These are phyloP conservation scores for Ellobius talpinus DNA, from an alignment of 2,113 vertebrate genomes.

Conservation along the genomic window DNA sequence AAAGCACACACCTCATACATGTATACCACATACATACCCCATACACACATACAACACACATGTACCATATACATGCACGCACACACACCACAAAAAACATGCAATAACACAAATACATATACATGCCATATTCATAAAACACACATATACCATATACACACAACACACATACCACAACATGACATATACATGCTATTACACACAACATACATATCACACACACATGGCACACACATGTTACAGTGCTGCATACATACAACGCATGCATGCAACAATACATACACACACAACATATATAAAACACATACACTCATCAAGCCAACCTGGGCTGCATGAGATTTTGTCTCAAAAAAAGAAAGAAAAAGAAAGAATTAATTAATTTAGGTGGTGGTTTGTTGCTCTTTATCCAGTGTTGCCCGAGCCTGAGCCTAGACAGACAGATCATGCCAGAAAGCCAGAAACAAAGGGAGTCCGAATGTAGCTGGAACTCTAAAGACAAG, in stretches of 20 bases:
- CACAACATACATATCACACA: neutral
- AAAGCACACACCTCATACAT: neutral
- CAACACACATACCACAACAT: neutral
- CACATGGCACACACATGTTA: neutral
- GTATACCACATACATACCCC: neutral
- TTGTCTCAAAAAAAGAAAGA: neutral
- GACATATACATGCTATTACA: neutral
- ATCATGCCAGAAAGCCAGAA: neutral
- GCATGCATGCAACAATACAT: neutral
- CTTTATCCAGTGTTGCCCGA: neutral
- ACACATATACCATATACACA: neutral
- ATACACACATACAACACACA: neutral
- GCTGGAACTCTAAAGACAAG: neutral
- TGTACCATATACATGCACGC: neutral
- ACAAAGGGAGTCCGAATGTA: neutral
- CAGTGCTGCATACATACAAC: neutral
- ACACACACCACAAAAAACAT: neutral
- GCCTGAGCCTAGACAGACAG: neutral
- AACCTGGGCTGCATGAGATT: neutral
- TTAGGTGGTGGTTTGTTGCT: neutral
- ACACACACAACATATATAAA: neutral
- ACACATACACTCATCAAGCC: neutral
- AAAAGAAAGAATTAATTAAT: too few relatives aligned
- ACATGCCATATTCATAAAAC: neutral
- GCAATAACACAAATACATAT: neutral